These are phyloP conservation scores for Aphelenchoides bicaudatus DNA, from an alignment of 2,888 invertebrate species.

Conservation along the genomic window DNA sequence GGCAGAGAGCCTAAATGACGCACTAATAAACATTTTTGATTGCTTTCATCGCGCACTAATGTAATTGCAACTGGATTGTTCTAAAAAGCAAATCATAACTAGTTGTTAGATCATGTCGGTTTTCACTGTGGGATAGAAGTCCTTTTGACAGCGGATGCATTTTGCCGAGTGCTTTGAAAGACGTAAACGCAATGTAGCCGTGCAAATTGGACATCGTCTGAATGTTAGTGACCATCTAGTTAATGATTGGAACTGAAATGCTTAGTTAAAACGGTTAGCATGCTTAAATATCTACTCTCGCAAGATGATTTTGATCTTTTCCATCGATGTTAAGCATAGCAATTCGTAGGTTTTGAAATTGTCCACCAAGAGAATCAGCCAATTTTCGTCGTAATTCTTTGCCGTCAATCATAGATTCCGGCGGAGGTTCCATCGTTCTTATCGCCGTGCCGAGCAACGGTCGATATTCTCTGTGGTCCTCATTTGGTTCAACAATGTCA, in stretches of 20 bases:
- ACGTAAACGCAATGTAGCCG: conserved; percentile 50
- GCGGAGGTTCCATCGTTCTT: conserved; percentile 32
- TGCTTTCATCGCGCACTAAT: conserved; percentile 63
- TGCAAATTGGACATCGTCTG: conserved; percentile 63
- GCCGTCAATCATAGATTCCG: conserved; percentile 27
- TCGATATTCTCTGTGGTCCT: conserved; percentile 29
- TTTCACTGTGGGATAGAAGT: conserved; percentile 55
- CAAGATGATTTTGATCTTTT: conserved; percentile 43
- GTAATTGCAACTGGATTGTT: conserved; percentile 64
- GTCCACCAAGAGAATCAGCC: conserved; percentile 30
- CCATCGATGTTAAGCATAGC: conserved; percentile 54
- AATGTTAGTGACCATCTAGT: conserved; percentile 63
- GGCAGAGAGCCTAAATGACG: conserved; percentile 63
- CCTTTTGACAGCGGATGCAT: conserved; percentile 44
- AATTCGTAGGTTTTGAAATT: conserved; percentile 42
- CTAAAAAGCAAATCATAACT: conserved; percentile 37
- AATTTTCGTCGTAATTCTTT: conserved; percentile 21
- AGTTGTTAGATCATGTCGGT: not conserved
- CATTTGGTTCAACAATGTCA: conserved; percentile 34
- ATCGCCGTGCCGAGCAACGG: conserved; percentile 35
- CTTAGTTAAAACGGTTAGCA: not conserved
- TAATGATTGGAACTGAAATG: conserved; percentile 61
- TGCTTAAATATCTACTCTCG: conserved; percentile 33
- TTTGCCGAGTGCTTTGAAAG: conserved; percentile 45
- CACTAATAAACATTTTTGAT: conserved; percentile 64